Percentiles rank a stretch among this genome's conserved stretches.
These are phyloP conservation scores for Taphrorychus bicolor DNA, from an alignment of 2,888 invertebrate genomes.

Conservation along the genomic window DNA sequence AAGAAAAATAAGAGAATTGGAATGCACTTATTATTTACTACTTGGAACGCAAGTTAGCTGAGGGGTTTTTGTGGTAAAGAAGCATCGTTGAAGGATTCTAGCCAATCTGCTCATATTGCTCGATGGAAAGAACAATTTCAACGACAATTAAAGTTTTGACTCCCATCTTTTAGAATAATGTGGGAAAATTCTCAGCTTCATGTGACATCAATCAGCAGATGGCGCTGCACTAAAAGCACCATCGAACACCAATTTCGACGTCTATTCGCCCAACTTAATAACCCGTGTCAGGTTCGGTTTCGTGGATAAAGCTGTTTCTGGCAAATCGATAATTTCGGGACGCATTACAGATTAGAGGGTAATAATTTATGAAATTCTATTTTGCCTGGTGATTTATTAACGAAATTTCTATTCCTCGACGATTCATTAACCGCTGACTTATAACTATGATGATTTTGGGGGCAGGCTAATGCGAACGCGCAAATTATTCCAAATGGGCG, in stretches of 20 bases:
- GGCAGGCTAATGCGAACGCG: constrained; percentile 1
- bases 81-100: no score
- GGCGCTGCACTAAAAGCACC: not conserved
- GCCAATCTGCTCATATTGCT: no score
- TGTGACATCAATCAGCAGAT: no score
- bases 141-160: no score
- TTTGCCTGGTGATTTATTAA: constrained; percentile 2
- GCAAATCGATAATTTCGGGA: constrained; percentile 4
- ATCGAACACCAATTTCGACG: not conserved
- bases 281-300: constrained; percentile 1
- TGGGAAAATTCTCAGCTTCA: no score
- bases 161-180: no score
- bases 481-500: constrained; percentile 6
- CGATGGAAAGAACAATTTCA: no score
- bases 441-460: constrained; percentile 7
- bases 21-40: no score
- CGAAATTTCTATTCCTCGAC: not conserved
- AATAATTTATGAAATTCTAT: constrained; percentile 4
- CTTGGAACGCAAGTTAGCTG: no score
- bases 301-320: constrained; percentile 1
- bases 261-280: constrained; percentile 1
- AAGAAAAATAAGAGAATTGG: no score
- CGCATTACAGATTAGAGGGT: not conserved
- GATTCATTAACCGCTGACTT: constrained; percentile 4
- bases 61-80: no score